Evolutionary conservation across 1,140 invertebrate genomes (phyloP), one percentile per base, ranked within the genome.

Genomic region (Platyscapa corneri): DNA sequence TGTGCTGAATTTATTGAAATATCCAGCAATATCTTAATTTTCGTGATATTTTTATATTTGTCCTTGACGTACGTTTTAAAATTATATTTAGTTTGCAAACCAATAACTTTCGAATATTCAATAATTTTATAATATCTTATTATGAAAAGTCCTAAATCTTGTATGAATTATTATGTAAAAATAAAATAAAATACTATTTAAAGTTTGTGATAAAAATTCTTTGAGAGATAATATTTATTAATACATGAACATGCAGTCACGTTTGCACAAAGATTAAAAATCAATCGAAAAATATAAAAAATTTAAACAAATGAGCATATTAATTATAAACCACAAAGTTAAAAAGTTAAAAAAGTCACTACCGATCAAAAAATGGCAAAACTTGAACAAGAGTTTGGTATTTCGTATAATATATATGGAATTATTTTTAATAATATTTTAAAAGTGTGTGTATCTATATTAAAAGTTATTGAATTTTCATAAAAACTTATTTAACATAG

Each of bases 381-480:
- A 67, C 7, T 5, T 12, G n/a, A 14, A 18, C 30, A 32, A 16
- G 6, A 32, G 14, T 3, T 67, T 32, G 64, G 64, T 67, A 67
- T 32, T 67, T 67, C 10, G 18, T 53, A 2, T 2, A 7, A 53
- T 16, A 14, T 2, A 14, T 53, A 53, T 53, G n/a, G n/a, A 16
- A 53, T 18, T 53, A 18, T 20, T 20, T 53, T 5, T 32, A 67
- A 30, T 14, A 34, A 67, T 67, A 67, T 16, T 32, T 10, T n/a
- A n/a, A n/a, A n/a, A n/a, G n/a, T n/a, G n/a, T n/a, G n/a, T n/a
- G n/a, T n/a, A n/a, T n/a, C n/a, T n/a, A n/a, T n/a, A n/a, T n/a
- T n/a, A n/a, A n/a, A n/a, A n/a, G n/a, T n/a, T n/a, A n/a, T 37
- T 70, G 32, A 70, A 20, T 70, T 70, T 70, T 70, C 67, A 37